Conservation (phyloP, 2,113 vertebrate genomes). For the Chrysochloris asiatica region DNA sequence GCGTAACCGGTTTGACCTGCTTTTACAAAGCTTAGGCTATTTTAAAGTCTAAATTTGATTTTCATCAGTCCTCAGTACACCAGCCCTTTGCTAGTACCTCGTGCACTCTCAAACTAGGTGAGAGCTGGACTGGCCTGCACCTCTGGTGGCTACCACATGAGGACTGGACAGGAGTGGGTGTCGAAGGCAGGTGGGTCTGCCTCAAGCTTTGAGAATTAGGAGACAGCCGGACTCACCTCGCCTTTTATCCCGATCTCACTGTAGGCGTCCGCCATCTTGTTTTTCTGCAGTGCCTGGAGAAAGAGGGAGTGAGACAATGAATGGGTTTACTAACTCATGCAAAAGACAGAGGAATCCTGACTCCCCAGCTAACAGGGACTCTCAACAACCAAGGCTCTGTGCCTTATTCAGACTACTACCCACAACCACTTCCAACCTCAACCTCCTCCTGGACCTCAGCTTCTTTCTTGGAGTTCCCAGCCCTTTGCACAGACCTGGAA, state of each 20-base stretch:
- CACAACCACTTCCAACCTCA: not conserved
- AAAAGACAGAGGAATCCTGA: not conserved
- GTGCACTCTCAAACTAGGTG: fast-evolving
- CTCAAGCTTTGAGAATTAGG: too few relatives aligned
- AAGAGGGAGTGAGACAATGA: fast-evolving
- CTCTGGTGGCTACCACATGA: not conserved
- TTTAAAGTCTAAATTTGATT: not conserved
- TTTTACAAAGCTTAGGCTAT: not conserved
- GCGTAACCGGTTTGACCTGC: not conserved
- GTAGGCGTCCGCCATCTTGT: constrained; percentile 87
- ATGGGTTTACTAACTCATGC: not conserved
- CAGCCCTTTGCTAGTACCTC: not conserved
- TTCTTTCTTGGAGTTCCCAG: not conserved
- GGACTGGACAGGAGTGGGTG: not conserved
- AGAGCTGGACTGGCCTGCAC: not conserved
- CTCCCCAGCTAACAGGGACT: not conserved
- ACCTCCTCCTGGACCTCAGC: not conserved
- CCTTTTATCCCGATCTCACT: constrained; percentile 86
- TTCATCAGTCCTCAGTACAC: not conserved
- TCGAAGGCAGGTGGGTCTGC: fast-evolving
- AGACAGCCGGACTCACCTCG: constrained; percentile 80
- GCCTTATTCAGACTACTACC: not conserved
- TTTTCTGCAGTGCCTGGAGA: constrained; percentile 84
- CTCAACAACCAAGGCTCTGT: not conserved
- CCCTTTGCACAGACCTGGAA: not conserved